phyloP scores from a whole-genome alignment of 2,113 vertebrate species.

The Excalfactoria chinensis region DNA sequence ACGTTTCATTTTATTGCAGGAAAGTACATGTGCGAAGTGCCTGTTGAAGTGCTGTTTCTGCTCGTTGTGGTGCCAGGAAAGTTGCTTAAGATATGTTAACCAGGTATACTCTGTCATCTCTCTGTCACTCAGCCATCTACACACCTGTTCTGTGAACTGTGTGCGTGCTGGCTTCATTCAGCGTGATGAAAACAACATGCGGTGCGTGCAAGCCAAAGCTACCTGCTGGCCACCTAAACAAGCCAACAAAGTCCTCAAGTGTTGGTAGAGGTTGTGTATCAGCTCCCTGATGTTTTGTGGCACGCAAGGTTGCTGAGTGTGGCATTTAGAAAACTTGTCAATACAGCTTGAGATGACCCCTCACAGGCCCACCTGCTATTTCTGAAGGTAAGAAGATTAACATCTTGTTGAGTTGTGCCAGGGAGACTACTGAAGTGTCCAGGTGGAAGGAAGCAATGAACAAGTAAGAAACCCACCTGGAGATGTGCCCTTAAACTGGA shows the following conservation, averaged over 20 bases:
- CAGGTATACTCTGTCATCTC: slow-evolving; percentile 75
- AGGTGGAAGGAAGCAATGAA: neutral
- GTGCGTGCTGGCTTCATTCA: neutral
- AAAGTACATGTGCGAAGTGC: slow-evolving; percentile 49
- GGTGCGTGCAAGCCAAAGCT: neutral
- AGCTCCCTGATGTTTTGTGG: neutral
- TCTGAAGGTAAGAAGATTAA: neutral
- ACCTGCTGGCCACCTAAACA: neutral
- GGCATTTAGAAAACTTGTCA: neutral
- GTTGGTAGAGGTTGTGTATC: neutral
- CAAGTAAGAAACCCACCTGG: neutral
- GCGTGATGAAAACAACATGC: neutral
- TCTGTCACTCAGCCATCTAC: neutral
- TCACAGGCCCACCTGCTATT: neutral
- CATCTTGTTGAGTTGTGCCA: neutral
- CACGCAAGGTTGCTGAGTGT: neutral
- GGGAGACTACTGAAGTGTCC: neutral
- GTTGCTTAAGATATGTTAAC: slow-evolving; percentile 67
- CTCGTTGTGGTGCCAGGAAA: slow-evolving; percentile 70
- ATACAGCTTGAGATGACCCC: neutral
- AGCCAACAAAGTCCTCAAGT: neutral
- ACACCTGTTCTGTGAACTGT: neutral
- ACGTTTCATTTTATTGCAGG: slow-evolving; percentile 48
- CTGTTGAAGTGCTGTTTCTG: slow-evolving; percentile 65
- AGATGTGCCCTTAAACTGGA: neutral